phyloP scores from a whole-genome alignment of 2,888 invertebrate genomes.

The Microplitis manilae region DNA sequence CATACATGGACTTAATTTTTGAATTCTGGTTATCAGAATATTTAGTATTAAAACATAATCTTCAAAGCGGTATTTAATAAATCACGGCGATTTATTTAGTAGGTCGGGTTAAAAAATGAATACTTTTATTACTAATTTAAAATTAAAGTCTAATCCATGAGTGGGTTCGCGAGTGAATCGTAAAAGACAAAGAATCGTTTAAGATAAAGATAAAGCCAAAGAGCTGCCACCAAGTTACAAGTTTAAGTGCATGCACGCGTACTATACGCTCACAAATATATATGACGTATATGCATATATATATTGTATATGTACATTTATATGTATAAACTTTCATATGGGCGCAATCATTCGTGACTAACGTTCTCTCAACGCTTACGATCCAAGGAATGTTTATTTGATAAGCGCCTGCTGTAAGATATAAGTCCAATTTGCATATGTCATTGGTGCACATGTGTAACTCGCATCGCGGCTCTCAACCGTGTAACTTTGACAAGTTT shows the following conservation, averaged over 20 bases:
- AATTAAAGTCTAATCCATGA: background rate
- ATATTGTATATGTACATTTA: background rate
- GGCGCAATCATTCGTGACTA: slow-evolving; percentile 52
- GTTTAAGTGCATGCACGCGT: slow-evolving; percentile 25
- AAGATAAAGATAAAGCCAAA: slow-evolving; percentile 40
- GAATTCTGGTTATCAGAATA: background rate
- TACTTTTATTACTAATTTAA: background rate
- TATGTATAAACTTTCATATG: slow-evolving; percentile 32
- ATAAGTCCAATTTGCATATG: slow-evolving; percentile 54
- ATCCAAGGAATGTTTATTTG: slow-evolving; percentile 53
- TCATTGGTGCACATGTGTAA: slow-evolving; percentile 49
- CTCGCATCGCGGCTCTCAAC: slow-evolving; percentile 45
- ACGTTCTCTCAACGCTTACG: slow-evolving; percentile 50
- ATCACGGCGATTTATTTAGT: background rate
- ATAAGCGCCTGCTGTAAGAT: slow-evolving; percentile 53
- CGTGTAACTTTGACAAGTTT: slow-evolving; percentile 55
- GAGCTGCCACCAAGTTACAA: slow-evolving; percentile 39
- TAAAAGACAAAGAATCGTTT: slow-evolving; percentile 32
- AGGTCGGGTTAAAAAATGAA: background rate
- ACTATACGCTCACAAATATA: background rate
- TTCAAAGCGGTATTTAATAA: background rate
- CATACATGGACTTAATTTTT: background rate
- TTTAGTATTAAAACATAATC: background rate
- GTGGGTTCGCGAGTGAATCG: slow-evolving; percentile 19
- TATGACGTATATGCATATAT: background rate